Conservation (phyloP, 2,113 vertebrate species). For the Sphyrna mokarran region DNA sequence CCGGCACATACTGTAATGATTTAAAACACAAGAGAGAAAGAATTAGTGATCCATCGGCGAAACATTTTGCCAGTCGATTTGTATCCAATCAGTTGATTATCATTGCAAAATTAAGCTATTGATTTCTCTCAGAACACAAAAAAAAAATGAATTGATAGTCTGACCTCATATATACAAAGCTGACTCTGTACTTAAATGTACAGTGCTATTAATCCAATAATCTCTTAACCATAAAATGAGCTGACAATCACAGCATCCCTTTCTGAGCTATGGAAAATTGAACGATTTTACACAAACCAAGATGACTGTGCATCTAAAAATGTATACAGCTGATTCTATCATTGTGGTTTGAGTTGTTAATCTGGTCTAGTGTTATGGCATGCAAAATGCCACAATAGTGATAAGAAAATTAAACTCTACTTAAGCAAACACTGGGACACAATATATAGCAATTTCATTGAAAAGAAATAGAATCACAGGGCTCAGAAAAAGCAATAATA, state of each 20-base stretch:
- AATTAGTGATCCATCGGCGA: not conserved
- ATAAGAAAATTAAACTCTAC: not conserved
- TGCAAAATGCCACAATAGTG: not conserved
- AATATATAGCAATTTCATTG: conserved; percentile 2
- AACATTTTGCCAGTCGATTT: not conserved
- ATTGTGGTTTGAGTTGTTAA: not conserved
- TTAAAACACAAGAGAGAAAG: conserved; percentile 33
- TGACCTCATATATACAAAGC: not conserved
- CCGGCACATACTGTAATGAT: conserved; percentile 78
- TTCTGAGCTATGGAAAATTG: not conserved
- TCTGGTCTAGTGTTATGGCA: not conserved
- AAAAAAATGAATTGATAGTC: not conserved
- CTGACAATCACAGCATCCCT: not conserved
- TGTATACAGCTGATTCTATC: not conserved
- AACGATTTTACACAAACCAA: not conserved
- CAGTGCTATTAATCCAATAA: not conserved
- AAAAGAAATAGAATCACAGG: not conserved
- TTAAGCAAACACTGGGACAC: not conserved
- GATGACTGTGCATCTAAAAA: not conserved
- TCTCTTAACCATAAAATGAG: conserved; percentile 5
- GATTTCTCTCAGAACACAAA: not conserved
- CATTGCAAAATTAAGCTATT: conserved; percentile 15
- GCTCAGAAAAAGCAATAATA: not conserved
- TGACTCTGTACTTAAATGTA: not conserved
- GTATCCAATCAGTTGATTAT: not conserved